These are phyloP conservation scores for Lithophane semibrunnea DNA, from an alignment of 2,888 invertebrate species.

Conservation along the genomic window DNA sequence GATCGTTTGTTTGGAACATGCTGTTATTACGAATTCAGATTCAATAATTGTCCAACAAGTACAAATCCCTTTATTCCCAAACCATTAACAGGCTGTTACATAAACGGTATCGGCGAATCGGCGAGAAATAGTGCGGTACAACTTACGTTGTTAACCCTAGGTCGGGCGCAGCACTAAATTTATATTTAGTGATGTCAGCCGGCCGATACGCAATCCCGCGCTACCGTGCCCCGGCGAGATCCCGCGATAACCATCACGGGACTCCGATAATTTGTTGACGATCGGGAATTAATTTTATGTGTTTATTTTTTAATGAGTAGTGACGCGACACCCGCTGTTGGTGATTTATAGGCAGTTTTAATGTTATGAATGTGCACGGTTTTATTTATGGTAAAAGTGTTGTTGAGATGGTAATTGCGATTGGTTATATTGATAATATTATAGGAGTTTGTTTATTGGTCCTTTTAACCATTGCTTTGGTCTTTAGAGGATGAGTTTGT, in stretches of 20 bases:
- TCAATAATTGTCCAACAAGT: conserved; percentile 17
- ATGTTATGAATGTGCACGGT: conserved; percentile 55
- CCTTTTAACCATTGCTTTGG: conserved; percentile 22
- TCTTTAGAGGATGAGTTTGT: conserved; percentile 10
- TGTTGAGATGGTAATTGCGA: conserved; percentile 61
- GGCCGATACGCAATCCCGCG: conserved; percentile 82
- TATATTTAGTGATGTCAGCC: conserved; percentile 85
- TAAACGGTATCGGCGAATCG: conserved; percentile 77
- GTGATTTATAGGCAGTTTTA: conserved; percentile 58
- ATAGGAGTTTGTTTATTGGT: conserved; percentile 42
- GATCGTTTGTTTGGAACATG: neutral
- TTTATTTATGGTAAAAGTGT: conserved; percentile 55
- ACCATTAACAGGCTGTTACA: conserved; percentile 68
- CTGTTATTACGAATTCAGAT: neutral
- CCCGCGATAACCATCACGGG: conserved; percentile 76
- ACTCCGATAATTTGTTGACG: conserved; percentile 81
- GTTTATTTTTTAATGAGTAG: conserved; percentile 71
- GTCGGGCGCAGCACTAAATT: conserved; percentile 82
- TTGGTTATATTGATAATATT: conserved; percentile 53
- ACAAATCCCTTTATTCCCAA: conserved; percentile 51
- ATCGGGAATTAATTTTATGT: conserved; percentile 76
- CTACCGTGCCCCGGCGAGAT: conserved; percentile 82
- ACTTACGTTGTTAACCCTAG: conserved; percentile 83
- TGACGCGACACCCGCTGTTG: conserved; percentile 65
- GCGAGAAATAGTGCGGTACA: conserved; percentile 83